A percentile compares a stretch with the other conserved stretches of the same genome.
These are phyloP conservation scores for Acrocyrtus sp. DNA, from an alignment of 2,888 invertebrate genomes.

Conservation along the genomic window DNA sequence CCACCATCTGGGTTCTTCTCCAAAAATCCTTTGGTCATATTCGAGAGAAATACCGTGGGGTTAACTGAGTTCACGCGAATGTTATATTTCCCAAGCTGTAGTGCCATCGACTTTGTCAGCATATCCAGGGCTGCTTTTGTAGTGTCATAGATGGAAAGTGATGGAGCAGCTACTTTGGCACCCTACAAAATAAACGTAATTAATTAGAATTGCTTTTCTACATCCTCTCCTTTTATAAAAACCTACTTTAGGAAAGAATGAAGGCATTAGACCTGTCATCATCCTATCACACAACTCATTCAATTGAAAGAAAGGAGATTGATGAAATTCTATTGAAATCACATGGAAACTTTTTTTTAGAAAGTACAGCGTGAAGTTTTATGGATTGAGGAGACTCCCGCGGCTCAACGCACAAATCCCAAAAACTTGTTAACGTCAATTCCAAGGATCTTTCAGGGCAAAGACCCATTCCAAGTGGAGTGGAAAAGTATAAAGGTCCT, in stretches of 20 bases:
- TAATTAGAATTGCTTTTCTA: neutral
- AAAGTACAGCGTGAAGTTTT: no score
- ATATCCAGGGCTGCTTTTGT: conserved; percentile 70
- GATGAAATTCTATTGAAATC: no score
- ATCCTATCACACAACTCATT: no score
- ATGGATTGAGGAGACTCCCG: no score
- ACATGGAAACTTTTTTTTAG: no score
- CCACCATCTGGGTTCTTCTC: conserved; percentile 59
- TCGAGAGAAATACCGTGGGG: conserved; percentile 70
- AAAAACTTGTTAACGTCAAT: neutral
- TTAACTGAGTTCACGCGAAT: conserved; percentile 68
- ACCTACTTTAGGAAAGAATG: neutral
- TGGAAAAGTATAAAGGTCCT: neutral
- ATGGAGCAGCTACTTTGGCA: conserved; percentile 65
- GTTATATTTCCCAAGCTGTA: conserved; percentile 67
- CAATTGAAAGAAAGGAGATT: no score
- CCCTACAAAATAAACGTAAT: conserved; percentile 60
- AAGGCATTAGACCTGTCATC: neutral
- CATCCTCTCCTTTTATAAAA: neutral
- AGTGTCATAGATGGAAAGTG: conserved; percentile 67
- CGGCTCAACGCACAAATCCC: no score
- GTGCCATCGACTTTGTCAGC: conserved; percentile 68
- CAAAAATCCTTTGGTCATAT: conserved; percentile 68
- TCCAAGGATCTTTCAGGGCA: neutral
- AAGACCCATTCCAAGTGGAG: neutral